phyloP scores from a whole-genome alignment of 2,113 vertebrate species.

The Aix galericulata region DNA sequence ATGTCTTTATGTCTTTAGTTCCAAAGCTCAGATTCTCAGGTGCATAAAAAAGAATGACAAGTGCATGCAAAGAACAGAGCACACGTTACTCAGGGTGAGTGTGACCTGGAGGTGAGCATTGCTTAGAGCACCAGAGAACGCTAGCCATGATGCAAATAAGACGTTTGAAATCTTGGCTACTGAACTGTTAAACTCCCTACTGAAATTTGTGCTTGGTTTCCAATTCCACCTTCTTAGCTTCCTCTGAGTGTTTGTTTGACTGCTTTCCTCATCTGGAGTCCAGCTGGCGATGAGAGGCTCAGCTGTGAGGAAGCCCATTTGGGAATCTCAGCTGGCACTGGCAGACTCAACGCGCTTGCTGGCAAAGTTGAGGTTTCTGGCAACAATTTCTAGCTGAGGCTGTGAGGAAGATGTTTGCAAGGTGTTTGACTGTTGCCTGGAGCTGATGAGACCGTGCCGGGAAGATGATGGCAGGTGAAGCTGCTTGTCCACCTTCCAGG shows the following conservation, averaged over 20 bases:
- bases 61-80: neutral
- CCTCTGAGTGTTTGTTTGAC: slow-evolving; percentile 30
- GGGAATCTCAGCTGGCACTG: slow-evolving; percentile 10
- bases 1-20: neutral
- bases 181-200: neutral
- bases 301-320: neutral
- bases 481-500: neutral
- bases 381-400: neutral
- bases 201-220: slow-evolving; percentile 1
- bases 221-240: neutral
- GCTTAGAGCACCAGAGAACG: neutral
- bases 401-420: neutral
- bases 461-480: neutral
- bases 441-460: neutral
- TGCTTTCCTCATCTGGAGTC: neutral
- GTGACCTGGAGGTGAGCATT: neutral
- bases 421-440: neutral
- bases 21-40: neutral
- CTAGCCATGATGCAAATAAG: neutral
- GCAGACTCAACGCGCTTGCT: neutral
- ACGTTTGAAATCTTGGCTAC: neutral
- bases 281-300: slow-evolving; percentile 12
- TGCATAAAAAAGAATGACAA: neutral
- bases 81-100: neutral
- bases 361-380: neutral